Evolutionary conservation across 2,797 vertebrate species (phyloP).

Genomic region (Epinephelus awoara): DNA sequence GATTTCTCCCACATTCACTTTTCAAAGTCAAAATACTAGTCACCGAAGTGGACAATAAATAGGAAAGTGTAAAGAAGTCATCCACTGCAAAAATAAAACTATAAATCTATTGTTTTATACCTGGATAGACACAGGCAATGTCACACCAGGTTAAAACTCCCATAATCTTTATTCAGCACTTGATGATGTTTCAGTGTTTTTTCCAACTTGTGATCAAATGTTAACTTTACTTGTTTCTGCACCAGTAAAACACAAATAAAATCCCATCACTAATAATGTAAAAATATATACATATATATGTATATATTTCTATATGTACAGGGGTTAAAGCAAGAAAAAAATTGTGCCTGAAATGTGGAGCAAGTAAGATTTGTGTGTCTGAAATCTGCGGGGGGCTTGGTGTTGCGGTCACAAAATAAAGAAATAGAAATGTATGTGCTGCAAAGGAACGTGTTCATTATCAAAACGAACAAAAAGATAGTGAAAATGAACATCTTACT

Average conservation of each 20-base stretch:
- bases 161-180: neutral
- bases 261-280: neutral
- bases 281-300: too few relatives aligned
- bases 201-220: neutral
- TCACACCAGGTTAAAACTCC: neutral
- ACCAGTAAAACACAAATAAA: neutral
- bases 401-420: too few relatives aligned
- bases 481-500: too few relatives aligned
- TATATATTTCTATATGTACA: too few relatives aligned
- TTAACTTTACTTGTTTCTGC: neutral
- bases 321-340: too few relatives aligned
- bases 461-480: too few relatives aligned
- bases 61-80: constrained; percentile 15
- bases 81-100: neutral
- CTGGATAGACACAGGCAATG: neutral
- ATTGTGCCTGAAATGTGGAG: too few relatives aligned
- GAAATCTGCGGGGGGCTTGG: too few relatives aligned
- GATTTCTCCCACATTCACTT: constrained; percentile 35
- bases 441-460: too few relatives aligned
- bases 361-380: too few relatives aligned
- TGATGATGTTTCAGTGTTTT: neutral
- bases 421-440: too few relatives aligned
- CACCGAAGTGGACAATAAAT: neutral
- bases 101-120: too few relatives aligned
- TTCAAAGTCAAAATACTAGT: constrained; percentile 8